phyloP scores from a whole-genome alignment of 1,140 invertebrate species.

The Brachionus rubens region DNA sequence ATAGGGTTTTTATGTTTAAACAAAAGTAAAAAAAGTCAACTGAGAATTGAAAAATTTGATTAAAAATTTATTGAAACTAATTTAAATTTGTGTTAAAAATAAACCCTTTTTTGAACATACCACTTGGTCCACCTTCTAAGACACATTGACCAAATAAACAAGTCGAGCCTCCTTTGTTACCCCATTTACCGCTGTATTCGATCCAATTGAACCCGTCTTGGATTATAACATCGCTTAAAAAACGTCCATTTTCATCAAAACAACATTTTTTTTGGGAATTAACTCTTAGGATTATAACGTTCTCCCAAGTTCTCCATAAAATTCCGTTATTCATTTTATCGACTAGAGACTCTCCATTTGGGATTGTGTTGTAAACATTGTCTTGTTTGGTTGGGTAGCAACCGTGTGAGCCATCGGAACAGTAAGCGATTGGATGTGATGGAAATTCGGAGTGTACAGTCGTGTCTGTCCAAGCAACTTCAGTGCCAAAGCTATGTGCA shows the following conservation, averaged over 20 bases:
- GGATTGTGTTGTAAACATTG: constrained; percentile 13
- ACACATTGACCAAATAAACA: constrained; percentile 33
- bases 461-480: neutral
- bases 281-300: constrained; percentile 12
- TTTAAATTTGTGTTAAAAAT: constrained; percentile 9
- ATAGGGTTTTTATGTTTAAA: neutral
- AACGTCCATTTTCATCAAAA: neutral
- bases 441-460: neutral
- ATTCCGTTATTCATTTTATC: constrained; percentile 1
- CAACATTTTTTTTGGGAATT: constrained; percentile 18
- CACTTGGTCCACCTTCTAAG: constrained; percentile 35
- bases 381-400: constrained; percentile 27
- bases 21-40: neutral
- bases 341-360: constrained; percentile 1
- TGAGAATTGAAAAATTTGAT: neutral
- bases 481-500: constrained; percentile 12
- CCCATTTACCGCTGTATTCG: neutral
- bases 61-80: neutral
- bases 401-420: constrained; percentile 9
- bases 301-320: constrained; percentile 28
- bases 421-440: constrained; percentile 23
- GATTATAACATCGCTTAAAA: constrained; percentile 22
- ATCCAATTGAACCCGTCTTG: constrained; percentile 33
- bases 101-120: constrained; percentile 22
- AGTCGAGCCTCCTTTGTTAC: constrained; percentile 9